Base-by-base conservation (phyloP, 2,888 invertebrate genomes). In the Dexiosoma caninum region DNA sequence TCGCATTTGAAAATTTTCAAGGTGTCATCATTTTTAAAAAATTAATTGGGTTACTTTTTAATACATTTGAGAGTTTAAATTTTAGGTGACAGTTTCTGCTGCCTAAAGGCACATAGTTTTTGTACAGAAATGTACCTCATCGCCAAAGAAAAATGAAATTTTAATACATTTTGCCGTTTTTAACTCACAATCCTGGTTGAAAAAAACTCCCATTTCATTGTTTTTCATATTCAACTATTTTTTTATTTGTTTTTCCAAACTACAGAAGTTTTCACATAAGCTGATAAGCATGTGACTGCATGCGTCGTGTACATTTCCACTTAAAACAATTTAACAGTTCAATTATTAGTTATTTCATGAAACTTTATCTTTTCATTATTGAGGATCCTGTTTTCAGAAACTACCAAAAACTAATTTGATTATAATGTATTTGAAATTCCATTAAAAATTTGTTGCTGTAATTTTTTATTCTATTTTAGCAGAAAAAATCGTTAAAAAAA, bases 371-470 rank as follows among this genome's bases (percentile, higher is more conserved):
- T 49, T 72, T 35, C 32, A 9, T 46, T 40, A 46, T 62, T 30
- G 49, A 37, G 37, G 53, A 30, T 53, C 53, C 62, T 51, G 75
- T 37, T 57, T 57, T 67, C 21, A 40, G 27, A 80, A 75, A 70
- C 70, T 75, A 57, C 37, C 64, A 66, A 71, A 80, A 80, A 80
- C 71, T 76, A 80, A 80, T 76, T 80, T 70, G 70, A 75, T 76
- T 80, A 70, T 80, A 80, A 75, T 80, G 44, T 66, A 75, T 59
- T 75, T 71, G 64, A 12, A 70, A 71, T 75, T 75, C 21, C 64
- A 75, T 74, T 77, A 55, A 62, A 9, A 37, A 21, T 53, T 46
- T 59, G 16, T 62, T 55, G 23, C 12, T 35, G 14, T 1, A 1
- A 21, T 49, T 46, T 49, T 53, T 32, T 42, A 21, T 66, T 59